phyloP scores from a whole-genome alignment of 2,888 invertebrate genomes.

The Tipula helvola region DNA sequence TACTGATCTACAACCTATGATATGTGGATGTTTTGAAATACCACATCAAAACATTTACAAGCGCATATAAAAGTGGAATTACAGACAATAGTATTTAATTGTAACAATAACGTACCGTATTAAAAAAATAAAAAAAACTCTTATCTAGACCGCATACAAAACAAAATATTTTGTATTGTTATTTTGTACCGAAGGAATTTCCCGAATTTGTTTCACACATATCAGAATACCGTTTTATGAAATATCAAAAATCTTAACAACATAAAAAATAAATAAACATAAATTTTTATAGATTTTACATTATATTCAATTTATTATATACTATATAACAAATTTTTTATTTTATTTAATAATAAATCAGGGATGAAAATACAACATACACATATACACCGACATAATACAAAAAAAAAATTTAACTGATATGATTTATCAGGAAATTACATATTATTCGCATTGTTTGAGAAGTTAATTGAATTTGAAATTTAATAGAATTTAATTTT shows the following conservation, averaged over 20 bases:
- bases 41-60: conserved; percentile 9
- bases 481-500: conserved; percentile 5
- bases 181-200: neutral
- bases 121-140: neutral
- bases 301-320: conserved; percentile 4
- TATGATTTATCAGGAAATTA: conserved; percentile 9
- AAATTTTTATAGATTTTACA: neutral
- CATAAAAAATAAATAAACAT: neutral
- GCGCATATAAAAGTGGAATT: neutral
- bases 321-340: neutral
- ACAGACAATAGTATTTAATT: conserved; percentile 4
- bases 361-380: neutral
- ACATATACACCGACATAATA: neutral
- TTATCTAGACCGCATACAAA: neutral
- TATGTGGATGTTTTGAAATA: conserved; percentile 9
- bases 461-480: conserved; percentile 10
- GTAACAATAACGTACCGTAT: neutral
- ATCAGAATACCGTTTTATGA: neutral
- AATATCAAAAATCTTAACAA: neutral
- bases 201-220: neutral
- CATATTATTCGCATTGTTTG: conserved; percentile 10
- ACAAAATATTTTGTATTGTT: neutral
- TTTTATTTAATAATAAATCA: neutral
- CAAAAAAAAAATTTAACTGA: neutral
- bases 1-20: neutral